Conservation (phyloP, 2,113 vertebrate species). For the Acrocephalus arundinaceus region DNA sequence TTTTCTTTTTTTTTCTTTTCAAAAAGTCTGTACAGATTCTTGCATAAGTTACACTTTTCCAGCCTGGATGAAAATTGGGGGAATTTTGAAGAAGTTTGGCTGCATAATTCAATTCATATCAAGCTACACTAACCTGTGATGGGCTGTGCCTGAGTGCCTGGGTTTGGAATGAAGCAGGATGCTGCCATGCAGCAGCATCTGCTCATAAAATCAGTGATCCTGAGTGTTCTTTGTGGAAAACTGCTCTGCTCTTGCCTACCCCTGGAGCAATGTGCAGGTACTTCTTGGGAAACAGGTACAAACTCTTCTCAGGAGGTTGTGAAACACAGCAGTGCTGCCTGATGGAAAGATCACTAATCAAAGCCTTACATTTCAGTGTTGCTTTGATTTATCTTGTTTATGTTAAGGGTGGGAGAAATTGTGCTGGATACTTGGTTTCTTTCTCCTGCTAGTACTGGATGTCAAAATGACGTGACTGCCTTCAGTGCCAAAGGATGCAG, state of each 20-base stretch:
- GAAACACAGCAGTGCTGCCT: not conserved
- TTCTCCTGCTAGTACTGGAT: not conserved
- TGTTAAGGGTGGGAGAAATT: not conserved
- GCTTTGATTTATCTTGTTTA: not conserved
- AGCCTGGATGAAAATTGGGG: not conserved
- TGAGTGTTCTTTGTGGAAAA: not conserved
- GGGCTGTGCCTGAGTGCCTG: not conserved
- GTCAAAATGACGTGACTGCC: not conserved
- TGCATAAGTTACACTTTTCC: not conserved
- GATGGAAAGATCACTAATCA: no score
- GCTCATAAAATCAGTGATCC: not conserved
- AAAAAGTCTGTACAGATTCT: not conserved
- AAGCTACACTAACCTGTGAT: not conserved
- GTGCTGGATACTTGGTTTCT: not conserved
- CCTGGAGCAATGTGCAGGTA: not conserved
- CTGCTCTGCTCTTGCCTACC: not conserved
- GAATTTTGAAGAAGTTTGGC: not conserved
- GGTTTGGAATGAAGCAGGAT: not conserved
- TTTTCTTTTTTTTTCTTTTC: rapidly evolving
- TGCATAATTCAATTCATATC: not conserved
- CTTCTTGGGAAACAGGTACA: not conserved
- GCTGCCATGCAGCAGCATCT: not conserved
- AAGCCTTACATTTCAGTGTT: not conserved
- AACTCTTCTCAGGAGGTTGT: not conserved
- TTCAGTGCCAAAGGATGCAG: not conserved